Evolutionary conservation across 2,888 invertebrate genomes (phyloP), one percentile per base, ranked within the genome.

Genomic region (Entomobrya multifasciata): DNA sequence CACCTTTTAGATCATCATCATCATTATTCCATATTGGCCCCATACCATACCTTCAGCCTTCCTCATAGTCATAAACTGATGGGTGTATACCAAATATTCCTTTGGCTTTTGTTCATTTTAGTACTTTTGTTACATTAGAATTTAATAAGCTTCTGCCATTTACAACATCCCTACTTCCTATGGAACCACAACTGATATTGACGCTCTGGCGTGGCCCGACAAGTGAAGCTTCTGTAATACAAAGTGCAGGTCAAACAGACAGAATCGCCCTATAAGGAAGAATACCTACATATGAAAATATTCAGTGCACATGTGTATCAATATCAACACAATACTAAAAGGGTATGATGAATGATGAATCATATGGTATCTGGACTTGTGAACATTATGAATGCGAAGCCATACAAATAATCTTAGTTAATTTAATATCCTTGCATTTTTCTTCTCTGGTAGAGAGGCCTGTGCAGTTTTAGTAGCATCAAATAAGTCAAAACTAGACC

Each of bases 131-230:
- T 67, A 79, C 79, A 79, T 79, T 52, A 44, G 81, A 72, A 57
- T 81, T 72, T 81, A 81, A 72, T 81, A 81, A 70, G 47, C 47
- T 81, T 49, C 57, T 70, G 70, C 81, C 72, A 70, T 81, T 81
- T 80, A 44, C 67, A 67, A 44, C 41, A 65, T 65, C 41, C 67
- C 80, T 70, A 80, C 81, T 81, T 81, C 81, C 81, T 70, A 70
- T 81, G 57, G 72, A 70, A 70, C 57, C 57, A 15, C 36, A 6
- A 8, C 67, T 67, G 81, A 81, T 81, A 81, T 70, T 44, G 17
- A 41, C 49, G 20, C 55, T 70, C 57, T 49, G 49, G 20, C 67
- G 11, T 44, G 67, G 13, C 47, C 47, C 41, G 22, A 22, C 67
- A 67, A 41, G 44, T 8, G 5, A 36, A n/a, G n/a, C n/a, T n/a